Conservation (phyloP, 2,113 vertebrate species). For the Apteryx mantelli region DNA sequence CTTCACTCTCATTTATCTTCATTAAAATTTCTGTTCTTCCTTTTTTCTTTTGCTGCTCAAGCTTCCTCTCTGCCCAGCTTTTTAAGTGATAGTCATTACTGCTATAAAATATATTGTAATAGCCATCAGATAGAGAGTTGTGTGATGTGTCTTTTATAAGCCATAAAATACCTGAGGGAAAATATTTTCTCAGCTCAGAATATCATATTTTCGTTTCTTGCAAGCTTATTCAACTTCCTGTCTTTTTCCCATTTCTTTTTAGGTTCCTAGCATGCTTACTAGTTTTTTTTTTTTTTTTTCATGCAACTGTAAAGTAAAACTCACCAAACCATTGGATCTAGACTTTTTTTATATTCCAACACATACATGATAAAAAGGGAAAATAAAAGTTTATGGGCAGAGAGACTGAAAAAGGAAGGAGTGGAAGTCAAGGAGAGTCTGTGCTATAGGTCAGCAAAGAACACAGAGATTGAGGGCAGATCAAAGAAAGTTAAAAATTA, state of each 20-base stretch:
- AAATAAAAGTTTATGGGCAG: conserved; percentile 52
- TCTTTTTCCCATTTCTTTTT: conserved; percentile 49
- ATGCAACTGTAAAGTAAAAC: conserved; percentile 47
- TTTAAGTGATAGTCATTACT: conserved; percentile 43
- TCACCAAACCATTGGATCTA: conserved; percentile 15
- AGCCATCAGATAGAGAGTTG: conserved; percentile 30
- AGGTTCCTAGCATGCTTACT: background rate
- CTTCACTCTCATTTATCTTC: conserved; percentile 24
- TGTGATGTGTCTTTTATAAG: conserved; percentile 61
- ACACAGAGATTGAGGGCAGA: conserved; percentile 68
- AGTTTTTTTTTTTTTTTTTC: background rate
- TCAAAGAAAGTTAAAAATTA: conserved; percentile 76
- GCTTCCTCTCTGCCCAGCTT: background rate
- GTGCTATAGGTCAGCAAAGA: conserved; percentile 67
- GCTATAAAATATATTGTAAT: conserved; percentile 30
- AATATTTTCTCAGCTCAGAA: conserved; percentile 25
- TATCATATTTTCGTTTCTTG: conserved; percentile 62
- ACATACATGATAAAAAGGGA: background rate
- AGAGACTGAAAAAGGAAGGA: conserved; percentile 47
- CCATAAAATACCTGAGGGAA: conserved; percentile 34
- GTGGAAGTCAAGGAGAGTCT: conserved; percentile 50
- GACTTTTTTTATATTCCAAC: background rate
- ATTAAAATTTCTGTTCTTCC: background rate
- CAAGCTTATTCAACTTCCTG: conserved; percentile 58
- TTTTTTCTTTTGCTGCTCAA: background rate